Conservation (phyloP, 2,888 invertebrate genomes). For the Rosalia funebris region DNA sequence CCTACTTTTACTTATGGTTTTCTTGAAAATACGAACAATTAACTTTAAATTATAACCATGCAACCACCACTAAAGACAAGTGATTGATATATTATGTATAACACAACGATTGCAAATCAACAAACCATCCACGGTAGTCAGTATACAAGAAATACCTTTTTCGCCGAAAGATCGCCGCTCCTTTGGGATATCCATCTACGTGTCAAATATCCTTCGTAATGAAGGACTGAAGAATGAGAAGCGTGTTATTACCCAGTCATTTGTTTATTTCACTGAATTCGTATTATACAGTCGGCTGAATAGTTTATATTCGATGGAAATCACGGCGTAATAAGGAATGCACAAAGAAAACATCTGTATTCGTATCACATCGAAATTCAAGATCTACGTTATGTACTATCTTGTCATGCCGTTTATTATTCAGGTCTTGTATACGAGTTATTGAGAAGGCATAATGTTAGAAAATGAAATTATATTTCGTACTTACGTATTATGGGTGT, state of each 20-base stretch:
- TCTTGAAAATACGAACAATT: no score
- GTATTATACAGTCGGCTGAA: slow-evolving; percentile 28
- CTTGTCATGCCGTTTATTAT: slow-evolving; percentile 26
- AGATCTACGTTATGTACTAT: slow-evolving; percentile 12
- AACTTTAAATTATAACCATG: no score
- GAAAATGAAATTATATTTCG: slow-evolving; percentile 21
- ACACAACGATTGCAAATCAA: no score
- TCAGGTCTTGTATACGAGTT: slow-evolving; percentile 8
- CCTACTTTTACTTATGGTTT: no score
- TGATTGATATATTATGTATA: no score
- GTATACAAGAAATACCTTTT: no score
- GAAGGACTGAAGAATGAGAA: slow-evolving; percentile 18
- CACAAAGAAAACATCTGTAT: slow-evolving; percentile 27
- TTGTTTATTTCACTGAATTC: slow-evolving; percentile 33
- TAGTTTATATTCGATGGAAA: slow-evolving; percentile 31
- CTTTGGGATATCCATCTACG: slow-evolving; percentile 23
- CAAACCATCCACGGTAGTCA: no score
- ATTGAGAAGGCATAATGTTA: slow-evolving; percentile 10
- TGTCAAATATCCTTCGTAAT: slow-evolving; percentile 21
- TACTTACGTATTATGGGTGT: slow-evolving; percentile 8
- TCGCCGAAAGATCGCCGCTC: neutral
- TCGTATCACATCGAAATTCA: slow-evolving; percentile 26
- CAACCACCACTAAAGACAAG: no score
- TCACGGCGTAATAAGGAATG: slow-evolving; percentile 36
- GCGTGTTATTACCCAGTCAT: slow-evolving; percentile 33